phyloP scores from a whole-genome alignment of 2,888 invertebrate species.

The Baccha elongata region DNA sequence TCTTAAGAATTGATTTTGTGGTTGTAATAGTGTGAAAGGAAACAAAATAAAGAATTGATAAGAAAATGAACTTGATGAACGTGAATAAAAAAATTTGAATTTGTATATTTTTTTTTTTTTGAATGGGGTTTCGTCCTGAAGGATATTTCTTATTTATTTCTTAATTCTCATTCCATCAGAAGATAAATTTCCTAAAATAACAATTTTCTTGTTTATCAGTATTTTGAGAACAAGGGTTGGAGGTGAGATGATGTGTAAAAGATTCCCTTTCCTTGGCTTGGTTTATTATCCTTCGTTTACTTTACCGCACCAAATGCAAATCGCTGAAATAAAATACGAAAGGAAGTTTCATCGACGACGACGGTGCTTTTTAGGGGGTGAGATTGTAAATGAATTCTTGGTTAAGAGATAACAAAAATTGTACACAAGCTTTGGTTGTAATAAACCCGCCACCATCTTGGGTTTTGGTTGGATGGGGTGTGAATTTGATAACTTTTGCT shows the following conservation, averaged over 20 bases:
- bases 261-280: slow-evolving; percentile 34
- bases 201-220: slow-evolving; percentile 55
- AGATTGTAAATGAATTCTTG: slow-evolving; percentile 62
- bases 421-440: slow-evolving; percentile 58
- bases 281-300: slow-evolving; percentile 71
- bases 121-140: neutral
- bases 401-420: slow-evolving; percentile 50
- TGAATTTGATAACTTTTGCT: slow-evolving; percentile 52
- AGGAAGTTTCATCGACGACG: slow-evolving; percentile 60
- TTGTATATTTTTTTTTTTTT: neutral
- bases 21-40: slow-evolving; percentile 21
- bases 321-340: slow-evolving; percentile 68
- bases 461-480: neutral
- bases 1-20: slow-evolving; percentile 60
- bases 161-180: neutral
- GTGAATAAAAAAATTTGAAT: slow-evolving; percentile 37
- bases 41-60: slow-evolving; percentile 66
- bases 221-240: neutral
- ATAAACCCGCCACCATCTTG: slow-evolving; percentile 38
- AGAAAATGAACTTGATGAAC: slow-evolving; percentile 69
- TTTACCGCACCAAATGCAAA: slow-evolving; percentile 48
- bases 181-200: slow-evolving; percentile 43
- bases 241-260: slow-evolving; percentile 11
- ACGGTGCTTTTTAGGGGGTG: neutral
- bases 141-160: slow-evolving; percentile 22